Base-by-base conservation (phyloP, 2,888 invertebrate genomes). In the Epicampocera succincta region DNA sequence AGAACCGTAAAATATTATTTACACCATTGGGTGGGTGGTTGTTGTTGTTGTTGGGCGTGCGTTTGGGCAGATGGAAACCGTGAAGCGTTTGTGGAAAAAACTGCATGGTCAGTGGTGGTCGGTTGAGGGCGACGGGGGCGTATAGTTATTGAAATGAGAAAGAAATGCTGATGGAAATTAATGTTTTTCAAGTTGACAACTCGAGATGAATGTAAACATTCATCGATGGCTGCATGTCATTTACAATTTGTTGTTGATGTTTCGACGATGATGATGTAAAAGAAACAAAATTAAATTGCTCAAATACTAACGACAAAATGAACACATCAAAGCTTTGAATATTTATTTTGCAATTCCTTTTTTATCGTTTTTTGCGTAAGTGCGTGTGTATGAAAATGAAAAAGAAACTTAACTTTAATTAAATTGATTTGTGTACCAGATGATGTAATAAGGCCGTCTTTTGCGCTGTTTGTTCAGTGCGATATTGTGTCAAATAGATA, bases 191-290 rank as follows among this genome's bases (percentile, higher is more conserved):
- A 90, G 90, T 90, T 89, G 89, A 89, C 87, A 90, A 89, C 87
- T 90, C 87, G 88, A 90, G 90, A 88, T 87, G 87, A 88, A 87
- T 87, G 90, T 90, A 90, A 90, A 90, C 90, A 90, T 87, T 89
- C 85, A 86, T 87, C 84, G 86, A 85, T 80, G 85, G 81, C 83
- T 84, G 85, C 86, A 82, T 82, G 82, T 82, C 71, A 75, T 75
- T 78, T 75, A 75, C 71, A 76, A 79, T 69, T 76, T 69, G 69
- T 69, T 61, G 68, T 76, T 61, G 52, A 44, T 76, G 61, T 61
- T 61, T 1, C 52, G 60, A 38, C 61, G 46, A 17, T 52, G 46
- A 17, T 52, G 46, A 38, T n/a, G 52, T 76, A 38, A 76, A 17
- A 60, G 52, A 17, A 61, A 17, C 50, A 42, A 68, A 46, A 61